Conservation (phyloP, 2,888 invertebrate species). For the Ceriagrion tenellum region DNA sequence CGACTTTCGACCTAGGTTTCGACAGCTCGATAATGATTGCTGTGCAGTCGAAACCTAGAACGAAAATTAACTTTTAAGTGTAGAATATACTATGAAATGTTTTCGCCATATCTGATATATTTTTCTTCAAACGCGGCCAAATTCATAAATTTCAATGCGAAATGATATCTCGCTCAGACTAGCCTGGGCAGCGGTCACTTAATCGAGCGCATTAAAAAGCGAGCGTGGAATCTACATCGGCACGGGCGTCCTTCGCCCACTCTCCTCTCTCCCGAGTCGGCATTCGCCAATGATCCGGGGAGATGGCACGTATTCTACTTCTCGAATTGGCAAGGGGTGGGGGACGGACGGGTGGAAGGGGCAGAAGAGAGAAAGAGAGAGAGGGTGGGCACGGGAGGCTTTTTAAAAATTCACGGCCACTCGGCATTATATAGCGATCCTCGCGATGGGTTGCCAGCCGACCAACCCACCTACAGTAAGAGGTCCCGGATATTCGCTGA, state of each 20-base stretch:
- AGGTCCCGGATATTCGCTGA: background rate
- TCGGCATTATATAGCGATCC: background rate
- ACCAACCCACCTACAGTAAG: background rate
- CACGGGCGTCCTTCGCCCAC: conserved; percentile 24
- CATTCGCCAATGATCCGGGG: background rate
- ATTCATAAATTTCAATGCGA: too few relatives aligned
- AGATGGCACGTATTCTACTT: too few relatives aligned
- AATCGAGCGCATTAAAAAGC: background rate
- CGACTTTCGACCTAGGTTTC: too few relatives aligned
- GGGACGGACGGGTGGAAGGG: background rate
- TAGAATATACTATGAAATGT: too few relatives aligned
- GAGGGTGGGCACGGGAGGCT: background rate
- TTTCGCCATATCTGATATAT: too few relatives aligned
- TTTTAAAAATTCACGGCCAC: background rate
- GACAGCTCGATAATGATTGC: too few relatives aligned
- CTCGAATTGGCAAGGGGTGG: too few relatives aligned
- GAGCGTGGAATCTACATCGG: background rate
- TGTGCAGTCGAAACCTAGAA: too few relatives aligned
- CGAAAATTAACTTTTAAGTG: too few relatives aligned
- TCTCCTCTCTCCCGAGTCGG: background rate
- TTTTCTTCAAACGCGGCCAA: too few relatives aligned
- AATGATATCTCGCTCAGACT: too few relatives aligned
- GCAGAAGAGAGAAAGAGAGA: background rate
- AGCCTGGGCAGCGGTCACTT: conserved; percentile 13
- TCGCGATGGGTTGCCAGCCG: background rate